A percentile compares a stretch with the other conserved stretches of the same genome.
Conservation (phyloP, 2,113 vertebrate genomes). For the Leptodactylus fuscus region DNA sequence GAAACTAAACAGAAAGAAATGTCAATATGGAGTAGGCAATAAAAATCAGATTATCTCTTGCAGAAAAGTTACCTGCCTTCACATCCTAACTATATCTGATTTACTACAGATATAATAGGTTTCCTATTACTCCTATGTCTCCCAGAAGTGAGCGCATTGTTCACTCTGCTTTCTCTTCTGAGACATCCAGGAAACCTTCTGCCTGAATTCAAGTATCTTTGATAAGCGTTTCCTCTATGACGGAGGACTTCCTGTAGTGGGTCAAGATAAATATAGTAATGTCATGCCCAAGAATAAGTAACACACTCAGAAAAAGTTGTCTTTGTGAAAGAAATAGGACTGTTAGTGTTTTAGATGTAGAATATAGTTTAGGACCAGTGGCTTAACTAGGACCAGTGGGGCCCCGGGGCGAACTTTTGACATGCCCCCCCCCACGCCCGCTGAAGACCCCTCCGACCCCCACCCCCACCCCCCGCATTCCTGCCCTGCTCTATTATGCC, state of each 20-base stretch:
- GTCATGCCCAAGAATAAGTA: not conserved
- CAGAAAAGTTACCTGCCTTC: too few species aligned
- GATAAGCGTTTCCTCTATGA: not conserved
- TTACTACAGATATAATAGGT: too few species aligned
- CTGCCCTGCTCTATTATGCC: too few species aligned
- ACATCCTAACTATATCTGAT: too few species aligned
- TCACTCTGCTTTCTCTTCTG: not conserved
- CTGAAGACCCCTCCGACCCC: too few species aligned
- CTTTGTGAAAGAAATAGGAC: not conserved
- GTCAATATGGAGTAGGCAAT: not conserved
- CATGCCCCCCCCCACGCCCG: too few species aligned
- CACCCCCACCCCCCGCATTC: too few species aligned
- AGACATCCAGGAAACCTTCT: not conserved
- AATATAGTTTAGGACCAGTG: too few species aligned
- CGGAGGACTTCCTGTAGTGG: not conserved
- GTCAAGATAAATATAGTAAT: not conserved
- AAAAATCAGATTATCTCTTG: too few species aligned
- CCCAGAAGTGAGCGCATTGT: not conserved
- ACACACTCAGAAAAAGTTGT: not conserved
- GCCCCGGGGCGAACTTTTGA: too few species aligned
- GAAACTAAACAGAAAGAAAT: not conserved
- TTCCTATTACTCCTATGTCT: not conserved
- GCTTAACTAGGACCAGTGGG: too few species aligned
- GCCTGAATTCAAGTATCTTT: not conserved
- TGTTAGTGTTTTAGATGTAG: too few species aligned